Conservation (phyloP, 2,797 vertebrate species). For the Sebastes dallii region DNA sequence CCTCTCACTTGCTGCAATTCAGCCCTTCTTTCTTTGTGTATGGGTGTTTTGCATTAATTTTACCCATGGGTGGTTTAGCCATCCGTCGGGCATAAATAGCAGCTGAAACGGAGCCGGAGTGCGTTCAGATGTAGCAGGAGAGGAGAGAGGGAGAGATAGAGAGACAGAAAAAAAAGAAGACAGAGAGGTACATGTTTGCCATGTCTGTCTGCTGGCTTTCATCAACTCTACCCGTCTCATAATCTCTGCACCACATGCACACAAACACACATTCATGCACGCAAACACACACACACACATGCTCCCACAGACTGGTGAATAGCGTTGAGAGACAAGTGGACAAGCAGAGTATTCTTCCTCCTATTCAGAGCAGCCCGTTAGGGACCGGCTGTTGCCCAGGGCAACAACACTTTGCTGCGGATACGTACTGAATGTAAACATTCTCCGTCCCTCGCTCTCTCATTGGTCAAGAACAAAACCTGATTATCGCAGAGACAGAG, state of each 20-base stretch:
- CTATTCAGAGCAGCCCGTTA: slow-evolving; percentile 76
- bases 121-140: slow-evolving; percentile 34
- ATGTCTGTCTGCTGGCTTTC: slow-evolving; percentile 63
- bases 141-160: not conserved
- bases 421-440: slow-evolving; percentile 84
- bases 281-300: slow-evolving; percentile 4
- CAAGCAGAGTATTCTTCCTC: slow-evolving; percentile 81
- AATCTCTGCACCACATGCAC: slow-evolving; percentile 37
- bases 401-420: slow-evolving; percentile 79
- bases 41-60: slow-evolving; percentile 48
- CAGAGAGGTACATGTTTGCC: slow-evolving; percentile 56
- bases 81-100: slow-evolving; percentile 43
- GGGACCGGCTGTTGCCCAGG: slow-evolving; percentile 77
- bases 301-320: slow-evolving; percentile 65
- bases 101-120: slow-evolving; percentile 42
- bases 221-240: slow-evolving; percentile 56
- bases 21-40: slow-evolving; percentile 26
- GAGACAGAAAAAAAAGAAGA: slow-evolving; percentile 10
- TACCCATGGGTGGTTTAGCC: slow-evolving; percentile 45
- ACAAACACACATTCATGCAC: slow-evolving; percentile 13
- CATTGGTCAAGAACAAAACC: slow-evolving; percentile 79
- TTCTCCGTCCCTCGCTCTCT: slow-evolving; percentile 73
- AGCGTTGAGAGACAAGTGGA: slow-evolving; percentile 78
- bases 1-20: not conserved
- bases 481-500: slow-evolving; percentile 69